Evolutionary conservation across 2,888 invertebrate genomes (phyloP).

Genomic region (Theristus sp.): DNA sequence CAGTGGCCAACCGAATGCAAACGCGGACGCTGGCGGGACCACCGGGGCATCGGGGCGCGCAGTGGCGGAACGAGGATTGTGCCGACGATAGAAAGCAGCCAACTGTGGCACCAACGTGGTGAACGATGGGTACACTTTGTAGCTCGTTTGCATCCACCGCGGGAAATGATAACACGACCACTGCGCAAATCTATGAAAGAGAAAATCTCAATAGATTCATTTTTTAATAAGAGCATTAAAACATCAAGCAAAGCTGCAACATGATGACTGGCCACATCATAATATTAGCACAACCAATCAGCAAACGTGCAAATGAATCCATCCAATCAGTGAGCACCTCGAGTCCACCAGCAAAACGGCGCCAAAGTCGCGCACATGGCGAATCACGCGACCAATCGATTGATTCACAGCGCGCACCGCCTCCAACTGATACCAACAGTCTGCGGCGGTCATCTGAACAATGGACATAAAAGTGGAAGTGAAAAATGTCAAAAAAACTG

Average conservation of each 20-base stretch:
- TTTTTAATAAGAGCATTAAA: neutral
- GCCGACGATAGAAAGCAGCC: no score
- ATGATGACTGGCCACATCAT: no score
- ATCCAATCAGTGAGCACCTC: no score
- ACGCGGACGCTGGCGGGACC: no score
- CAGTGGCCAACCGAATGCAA: no score
- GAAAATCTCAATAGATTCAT: neutral
- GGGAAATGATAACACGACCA: neutral
- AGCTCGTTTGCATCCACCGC: neutral
- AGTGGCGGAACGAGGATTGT: no score
- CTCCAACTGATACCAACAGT: conserved; percentile 78
- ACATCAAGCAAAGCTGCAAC: no score
- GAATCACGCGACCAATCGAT: conserved; percentile 88
- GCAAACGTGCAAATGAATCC: conserved; percentile 3
- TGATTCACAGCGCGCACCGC: conserved; percentile 93
- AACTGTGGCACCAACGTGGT: no score
- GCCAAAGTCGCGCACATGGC: conserved; percentile 84
- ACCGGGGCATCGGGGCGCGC: no score
- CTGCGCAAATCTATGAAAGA: neutral
- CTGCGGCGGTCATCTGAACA: conserved; percentile 18
- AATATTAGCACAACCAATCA: no score
- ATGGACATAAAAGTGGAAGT: no score
- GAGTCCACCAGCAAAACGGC: conserved; percentile 79
- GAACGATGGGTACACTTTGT: neutral
- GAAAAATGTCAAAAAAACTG: no score